Evolutionary conservation across 2,888 invertebrate species (phyloP).

Genomic region (Ectobius pallidus): DNA sequence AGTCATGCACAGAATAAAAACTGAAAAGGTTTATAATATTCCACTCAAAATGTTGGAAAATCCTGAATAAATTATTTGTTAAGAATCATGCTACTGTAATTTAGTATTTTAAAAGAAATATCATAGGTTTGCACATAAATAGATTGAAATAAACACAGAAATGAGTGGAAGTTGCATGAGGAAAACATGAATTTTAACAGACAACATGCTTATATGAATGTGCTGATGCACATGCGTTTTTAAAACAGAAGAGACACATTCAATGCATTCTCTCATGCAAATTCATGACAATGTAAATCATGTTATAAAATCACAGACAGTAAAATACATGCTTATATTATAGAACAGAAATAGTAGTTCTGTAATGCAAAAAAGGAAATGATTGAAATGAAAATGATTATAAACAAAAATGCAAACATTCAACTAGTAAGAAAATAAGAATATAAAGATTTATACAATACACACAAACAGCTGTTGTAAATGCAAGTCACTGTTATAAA

Average conservation of each 20-base stretch:
- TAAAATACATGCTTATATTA: conserved; percentile 13
- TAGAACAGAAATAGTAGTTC: not conserved
- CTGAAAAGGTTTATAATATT: too few relatives aligned
- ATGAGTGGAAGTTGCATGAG: conserved; percentile 14
- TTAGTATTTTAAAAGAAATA: too few relatives aligned
- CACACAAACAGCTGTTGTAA: too few relatives aligned
- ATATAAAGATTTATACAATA: not conserved
- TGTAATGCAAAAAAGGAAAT: not conserved
- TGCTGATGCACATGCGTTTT: not conserved
- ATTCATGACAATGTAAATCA: not conserved
- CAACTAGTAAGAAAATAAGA: not conserved
- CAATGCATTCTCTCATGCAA: conserved; percentile 24
- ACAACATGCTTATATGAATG: conserved; percentile 9
- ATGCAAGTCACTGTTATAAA: too few relatives aligned
- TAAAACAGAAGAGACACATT: not conserved
- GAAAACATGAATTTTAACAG: not conserved
- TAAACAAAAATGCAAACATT: not conserved
- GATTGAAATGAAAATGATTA: conserved; percentile 7
- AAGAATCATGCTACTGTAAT: too few relatives aligned
- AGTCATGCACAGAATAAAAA: too few relatives aligned
- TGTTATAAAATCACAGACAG: not conserved
- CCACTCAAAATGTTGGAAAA: too few relatives aligned
- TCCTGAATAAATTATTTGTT: too few relatives aligned
- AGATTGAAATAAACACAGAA: conserved; percentile 1
- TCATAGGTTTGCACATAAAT: too few relatives aligned